phyloP scores from a whole-genome alignment of 2,888 invertebrate genomes.

The Drosophila quinaria region DNA sequence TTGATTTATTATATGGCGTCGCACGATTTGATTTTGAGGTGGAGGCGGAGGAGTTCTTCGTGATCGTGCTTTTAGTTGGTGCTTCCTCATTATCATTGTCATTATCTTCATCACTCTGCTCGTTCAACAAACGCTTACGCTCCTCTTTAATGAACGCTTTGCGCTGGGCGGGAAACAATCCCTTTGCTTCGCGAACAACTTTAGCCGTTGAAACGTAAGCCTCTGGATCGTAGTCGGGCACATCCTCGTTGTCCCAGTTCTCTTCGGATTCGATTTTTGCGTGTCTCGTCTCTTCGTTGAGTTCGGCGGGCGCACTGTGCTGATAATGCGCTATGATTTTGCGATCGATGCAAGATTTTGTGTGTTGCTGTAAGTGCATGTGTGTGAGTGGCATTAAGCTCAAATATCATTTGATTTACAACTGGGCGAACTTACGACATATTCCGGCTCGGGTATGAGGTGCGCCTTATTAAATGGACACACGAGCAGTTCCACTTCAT shows the following conservation, averaged over 20 bases:
- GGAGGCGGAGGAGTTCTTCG: not conserved
- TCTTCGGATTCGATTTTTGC: conserved; percentile 59
- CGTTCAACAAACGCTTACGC: conserved; percentile 69
- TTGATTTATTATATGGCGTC: conserved; percentile 24
- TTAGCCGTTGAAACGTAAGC: conserved; percentile 66
- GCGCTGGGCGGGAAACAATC: conserved; percentile 69
- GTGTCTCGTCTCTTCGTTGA: conserved; percentile 59
- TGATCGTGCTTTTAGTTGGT: too few relatives aligned
- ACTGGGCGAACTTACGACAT: conserved; percentile 44
- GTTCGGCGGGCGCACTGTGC: conserved; percentile 40
- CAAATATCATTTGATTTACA: not conserved
- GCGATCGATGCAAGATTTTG: conserved; percentile 58
- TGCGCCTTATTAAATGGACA: conserved; percentile 88
- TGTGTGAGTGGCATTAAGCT: not conserved
- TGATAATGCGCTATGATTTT: conserved; percentile 65
- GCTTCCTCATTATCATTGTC: conserved; percentile 1
- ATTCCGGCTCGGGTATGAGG: conserved; percentile 87
- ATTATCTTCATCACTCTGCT: conserved; percentile 30
- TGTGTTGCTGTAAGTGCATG: conserved; percentile 47
- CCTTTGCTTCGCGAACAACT: conserved; percentile 72
- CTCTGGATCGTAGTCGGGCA: conserved; percentile 78
- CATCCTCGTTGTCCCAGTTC: conserved; percentile 65
- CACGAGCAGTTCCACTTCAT: conserved; percentile 84
- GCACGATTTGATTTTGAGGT: not conserved
- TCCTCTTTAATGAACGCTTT: conserved; percentile 80